Evolutionary conservation across 1,140 invertebrate species (phyloP).

Genomic region (Maniola jurtina): DNA sequence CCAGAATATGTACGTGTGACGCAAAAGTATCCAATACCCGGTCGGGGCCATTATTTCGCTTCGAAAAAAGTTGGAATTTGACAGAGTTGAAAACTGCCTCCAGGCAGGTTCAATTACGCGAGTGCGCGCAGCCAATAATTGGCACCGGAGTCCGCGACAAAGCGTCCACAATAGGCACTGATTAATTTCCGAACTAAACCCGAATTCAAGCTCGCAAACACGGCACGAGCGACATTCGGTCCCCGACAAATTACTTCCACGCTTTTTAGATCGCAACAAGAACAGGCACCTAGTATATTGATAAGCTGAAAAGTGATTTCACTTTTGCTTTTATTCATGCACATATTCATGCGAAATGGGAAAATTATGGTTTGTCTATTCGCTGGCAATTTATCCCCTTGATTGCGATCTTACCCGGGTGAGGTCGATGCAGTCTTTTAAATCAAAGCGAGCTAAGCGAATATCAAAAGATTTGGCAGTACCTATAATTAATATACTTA

Average conservation of each 20-base stretch:
- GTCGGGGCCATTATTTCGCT: background rate
- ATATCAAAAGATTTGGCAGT: too few relatives aligned
- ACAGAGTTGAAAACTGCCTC: constrained; percentile 48
- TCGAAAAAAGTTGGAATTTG: constrained; percentile 45
- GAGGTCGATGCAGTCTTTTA: too few relatives aligned
- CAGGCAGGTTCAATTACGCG: constrained; percentile 66
- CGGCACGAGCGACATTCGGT: constrained; percentile 47
- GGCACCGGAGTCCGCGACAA: constrained; percentile 67
- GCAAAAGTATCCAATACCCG: constrained; percentile 3
- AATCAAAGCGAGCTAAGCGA: too few relatives aligned
- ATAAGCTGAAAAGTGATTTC: background rate
- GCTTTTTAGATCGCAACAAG: constrained; percentile 28
- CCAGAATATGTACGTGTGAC: background rate
- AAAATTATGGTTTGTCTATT: too few relatives aligned
- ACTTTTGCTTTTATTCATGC: too few relatives aligned
- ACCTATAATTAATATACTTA: too few relatives aligned
- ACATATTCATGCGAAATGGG: too few relatives aligned
- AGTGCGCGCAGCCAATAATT: constrained; percentile 67
- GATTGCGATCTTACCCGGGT: too few relatives aligned
- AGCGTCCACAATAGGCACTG: constrained; percentile 71
- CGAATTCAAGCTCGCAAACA: constrained; percentile 76
- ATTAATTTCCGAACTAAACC: constrained; percentile 76
- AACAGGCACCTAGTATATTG: background rate
- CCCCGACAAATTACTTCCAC: constrained; percentile 50
- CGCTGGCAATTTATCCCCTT: too few relatives aligned